Evolutionary conservation across 1,140 invertebrate species (phyloP), one percentile per base, ranked within the genome.

Genomic region (Drosophila repletoides): DNA sequence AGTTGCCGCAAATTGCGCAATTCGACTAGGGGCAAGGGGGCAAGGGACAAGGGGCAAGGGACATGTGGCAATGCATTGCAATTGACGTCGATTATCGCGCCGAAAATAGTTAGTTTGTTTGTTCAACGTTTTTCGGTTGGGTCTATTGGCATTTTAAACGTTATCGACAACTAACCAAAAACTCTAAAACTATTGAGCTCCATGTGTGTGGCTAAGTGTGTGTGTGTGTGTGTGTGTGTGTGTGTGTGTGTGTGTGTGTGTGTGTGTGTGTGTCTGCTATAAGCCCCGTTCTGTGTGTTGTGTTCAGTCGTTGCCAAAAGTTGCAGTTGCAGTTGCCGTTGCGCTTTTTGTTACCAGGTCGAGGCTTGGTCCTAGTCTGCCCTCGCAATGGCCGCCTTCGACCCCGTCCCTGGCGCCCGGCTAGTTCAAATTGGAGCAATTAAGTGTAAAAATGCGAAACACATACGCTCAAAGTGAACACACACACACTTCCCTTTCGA

Each of bases 401-500:
- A 7, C 17, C 5, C 1, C 29, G 1, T 10, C 15, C 1, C 19
- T 12, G 5, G 14, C 48, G 10, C 43, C n/a, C 28, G 4, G 19
- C 10, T 64, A 53, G 79, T 75, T 86, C 79, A 83, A 83, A 75
- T 81, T 79, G 79, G 60, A 66, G 79, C 79, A 83, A 83, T 83
- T 83, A 83, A 86, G 80, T 83, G 79, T 83, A 83, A 83, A 83
- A 83, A 83, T 83, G 79, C 80, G 79, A 83, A 83, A 83, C 79
- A 83, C 79, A 83, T 83, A 83, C 79, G 80, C 58, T 76, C 74
- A 73, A 84, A 83, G 74, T 84, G 72, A 58, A 53, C 51, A 53
- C 34, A 19, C 1, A 58, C 29, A 21, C 15, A 41, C 51, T 6
- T 26, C 14, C 49, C n/a, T 19, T 33, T 51, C 2, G 34, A 21